Conservation (phyloP, 2,797 vertebrate species). For the Spatula versicolor region DNA sequence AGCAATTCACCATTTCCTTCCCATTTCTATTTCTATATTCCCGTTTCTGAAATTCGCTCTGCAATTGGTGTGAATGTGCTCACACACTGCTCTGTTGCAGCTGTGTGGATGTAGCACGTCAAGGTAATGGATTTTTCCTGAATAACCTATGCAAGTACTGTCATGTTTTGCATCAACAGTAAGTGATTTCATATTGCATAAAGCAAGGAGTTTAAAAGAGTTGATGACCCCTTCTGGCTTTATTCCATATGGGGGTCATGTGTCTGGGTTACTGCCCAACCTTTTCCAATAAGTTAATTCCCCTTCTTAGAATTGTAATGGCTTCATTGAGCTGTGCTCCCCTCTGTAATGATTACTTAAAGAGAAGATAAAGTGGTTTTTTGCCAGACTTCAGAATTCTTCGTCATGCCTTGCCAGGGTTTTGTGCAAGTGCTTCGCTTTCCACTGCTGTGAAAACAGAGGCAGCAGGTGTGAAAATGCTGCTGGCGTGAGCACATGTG, state of each 20-base stretch:
- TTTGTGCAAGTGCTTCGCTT: background rate
- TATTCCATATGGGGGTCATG: background rate
- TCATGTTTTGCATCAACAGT: slow-evolving; percentile 51
- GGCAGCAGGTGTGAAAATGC: background rate
- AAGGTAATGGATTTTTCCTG: slow-evolving; percentile 34
- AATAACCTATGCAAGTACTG: slow-evolving; percentile 19
- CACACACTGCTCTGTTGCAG: background rate
- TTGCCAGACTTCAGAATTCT: background rate
- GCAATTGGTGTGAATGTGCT: background rate
- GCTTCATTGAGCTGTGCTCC: slow-evolving; percentile 10
- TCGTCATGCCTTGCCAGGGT: background rate
- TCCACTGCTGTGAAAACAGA: background rate
- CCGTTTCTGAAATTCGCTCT: background rate
- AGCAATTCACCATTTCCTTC: slow-evolving; percentile 22
- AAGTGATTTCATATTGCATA: slow-evolving; percentile 48
- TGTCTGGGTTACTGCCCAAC: slow-evolving; percentile 34
- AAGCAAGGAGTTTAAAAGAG: slow-evolving; percentile 38
- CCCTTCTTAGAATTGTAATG: slow-evolving; percentile 19
- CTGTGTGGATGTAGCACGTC: background rate
- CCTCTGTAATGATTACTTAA: background rate
- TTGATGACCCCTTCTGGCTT: slow-evolving; percentile 35
- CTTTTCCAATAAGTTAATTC: slow-evolving; percentile 56
- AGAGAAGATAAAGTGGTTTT: slow-evolving; percentile 29
- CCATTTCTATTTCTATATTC: background rate
- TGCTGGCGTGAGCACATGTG: background rate